Evolutionary conservation across 2,797 vertebrate genomes (phyloP), one percentile per base, ranked within the genome.

Genomic region (Acanthopagrus latus): DNA sequence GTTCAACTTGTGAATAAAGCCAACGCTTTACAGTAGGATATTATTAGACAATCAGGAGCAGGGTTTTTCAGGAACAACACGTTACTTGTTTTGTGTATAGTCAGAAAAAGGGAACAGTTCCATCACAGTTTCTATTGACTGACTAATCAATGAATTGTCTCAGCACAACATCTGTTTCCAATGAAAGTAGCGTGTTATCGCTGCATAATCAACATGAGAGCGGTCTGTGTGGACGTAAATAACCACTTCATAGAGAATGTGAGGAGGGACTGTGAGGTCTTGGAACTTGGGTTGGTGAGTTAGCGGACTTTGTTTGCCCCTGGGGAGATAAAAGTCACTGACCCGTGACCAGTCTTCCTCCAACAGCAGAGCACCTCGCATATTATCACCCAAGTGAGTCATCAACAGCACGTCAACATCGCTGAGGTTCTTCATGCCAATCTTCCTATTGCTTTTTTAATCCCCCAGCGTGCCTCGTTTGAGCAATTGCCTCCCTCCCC

Each of bases 341-440:
- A 90, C 89, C 91, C 83, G 18, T 83, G 74, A 69, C 64, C 78
- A 64, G 70, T 69, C 69, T 64, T 48, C 48, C 83, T 86, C 76
- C 70, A 52, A 57, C 82, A 52, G 80, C 68, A 63, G 66, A n/a
- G 52, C 82, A 82, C 87, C 86, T 87, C 64, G n/a, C 74, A 82
- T 80, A 84, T 89, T 84, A 85, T 88, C 78, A 76, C 71, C 81
- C 59, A 63, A 91, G 88, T 91, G 86, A 93, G 91, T 90, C 89
- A 88, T 91, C 88, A 89, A 23, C 64, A 1, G 78, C 69, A 85
- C 48, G 77, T 85, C 86, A 85, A 76, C 85, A 83, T 85, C 23
- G 27, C 76, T 77, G 74, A 86, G 73, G 64, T 78, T 91, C 85
- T 74, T 82, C 85, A 59, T 77, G 86, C 83, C 75, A 84, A 44